Evolutionary conservation across 2,113 vertebrate genomes (phyloP), one percentile per base, ranked within the genome.

Genomic region (Poicephalus gulielmi): DNA sequence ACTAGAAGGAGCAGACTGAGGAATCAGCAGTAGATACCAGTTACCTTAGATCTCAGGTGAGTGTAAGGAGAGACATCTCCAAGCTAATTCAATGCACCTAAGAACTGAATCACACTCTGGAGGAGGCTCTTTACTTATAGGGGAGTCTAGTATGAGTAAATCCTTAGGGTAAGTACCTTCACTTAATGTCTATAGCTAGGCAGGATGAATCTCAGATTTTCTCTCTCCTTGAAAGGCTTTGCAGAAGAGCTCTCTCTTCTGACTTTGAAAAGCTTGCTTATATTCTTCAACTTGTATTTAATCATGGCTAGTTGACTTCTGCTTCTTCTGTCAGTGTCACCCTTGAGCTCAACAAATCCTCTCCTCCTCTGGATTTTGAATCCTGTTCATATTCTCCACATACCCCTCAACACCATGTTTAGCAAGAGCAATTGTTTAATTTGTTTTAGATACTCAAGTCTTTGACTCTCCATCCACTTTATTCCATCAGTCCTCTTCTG

Each of bases 291-390:
- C 62, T 66, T 81, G 81, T 70, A 79, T 94, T 95, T 86, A 85
- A 84, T 73, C 17, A 4, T 52, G 77, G 69, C 33, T 94, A 35
- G 81, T 52, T 92, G 91, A 71, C 52, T 12, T 82, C 71, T 50
- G 11, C 47, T 92, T 68, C 89, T 71, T 57, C 35, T 87, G 84
- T 82, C 81, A 78, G 0, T 30, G 66, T 43, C 81, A 64, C 67
- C 66, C 69, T 25, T 73, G 70, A 96, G 86, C 43, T 95, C 68
- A 85, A 86, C 91, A 89, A 84, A 95, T 91, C 73, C 81, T 82
- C 66, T 78, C 30, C 39, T 86, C 39, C 78, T 60, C 73, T 82
- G 74, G 77, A 92, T 82, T 91, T 89, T 94, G 81, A 91, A 75
- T 91, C 60, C 57, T 68, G 69, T 89, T 95, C 94, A 47, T 92